These are phyloP conservation scores for Apantesis nais DNA, from an alignment of 2,888 invertebrate genomes.

Conservation along the genomic window DNA sequence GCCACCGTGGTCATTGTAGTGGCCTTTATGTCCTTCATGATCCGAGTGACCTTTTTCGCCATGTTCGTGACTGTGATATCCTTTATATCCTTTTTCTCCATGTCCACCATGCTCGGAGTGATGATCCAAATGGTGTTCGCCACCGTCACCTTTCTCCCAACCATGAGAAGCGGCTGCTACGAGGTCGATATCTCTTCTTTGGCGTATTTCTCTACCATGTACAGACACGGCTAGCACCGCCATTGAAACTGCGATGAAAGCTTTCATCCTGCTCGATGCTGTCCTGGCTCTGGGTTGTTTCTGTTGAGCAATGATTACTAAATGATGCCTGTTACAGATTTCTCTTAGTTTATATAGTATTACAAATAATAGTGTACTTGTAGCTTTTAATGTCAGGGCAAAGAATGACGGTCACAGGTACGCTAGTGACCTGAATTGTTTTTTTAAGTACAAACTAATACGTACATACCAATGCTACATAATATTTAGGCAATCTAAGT, in stretches of 20 bases:
- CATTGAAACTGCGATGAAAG: constrained; percentile 67
- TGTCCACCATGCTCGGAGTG: constrained; percentile 88
- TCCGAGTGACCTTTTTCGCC: constrained; percentile 90
- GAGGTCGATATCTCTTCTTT: constrained; percentile 78
- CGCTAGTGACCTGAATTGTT: constrained; percentile 73
- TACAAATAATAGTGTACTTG: constrained; percentile 71
- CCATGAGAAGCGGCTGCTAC: constrained; percentile 79
- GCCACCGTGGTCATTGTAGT: constrained; percentile 86
- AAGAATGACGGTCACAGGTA: constrained; percentile 71
- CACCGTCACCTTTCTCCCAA: constrained; percentile 86
- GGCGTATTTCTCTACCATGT: constrained; percentile 79
- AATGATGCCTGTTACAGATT: constrained; percentile 79
- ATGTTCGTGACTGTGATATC: constrained; percentile 87
- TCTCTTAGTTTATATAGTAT: constrained; percentile 81
- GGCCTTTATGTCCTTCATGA: constrained; percentile 87
- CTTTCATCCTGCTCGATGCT: constrained; percentile 67
- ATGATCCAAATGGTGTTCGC: constrained; percentile 87
- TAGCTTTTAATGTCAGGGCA: constrained; percentile 80
- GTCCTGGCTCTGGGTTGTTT: constrained; percentile 65
- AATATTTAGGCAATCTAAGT: constrained; percentile 15
- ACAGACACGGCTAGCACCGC: constrained; percentile 73
- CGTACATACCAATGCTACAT: constrained; percentile 34
- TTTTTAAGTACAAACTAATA: constrained; percentile 47
- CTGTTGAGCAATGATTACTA: constrained; percentile 76
- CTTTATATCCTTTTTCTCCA: constrained; percentile 89